phyloP scores from a whole-genome alignment of 2,888 invertebrate species.

The Drosophila paranaensis region DNA sequence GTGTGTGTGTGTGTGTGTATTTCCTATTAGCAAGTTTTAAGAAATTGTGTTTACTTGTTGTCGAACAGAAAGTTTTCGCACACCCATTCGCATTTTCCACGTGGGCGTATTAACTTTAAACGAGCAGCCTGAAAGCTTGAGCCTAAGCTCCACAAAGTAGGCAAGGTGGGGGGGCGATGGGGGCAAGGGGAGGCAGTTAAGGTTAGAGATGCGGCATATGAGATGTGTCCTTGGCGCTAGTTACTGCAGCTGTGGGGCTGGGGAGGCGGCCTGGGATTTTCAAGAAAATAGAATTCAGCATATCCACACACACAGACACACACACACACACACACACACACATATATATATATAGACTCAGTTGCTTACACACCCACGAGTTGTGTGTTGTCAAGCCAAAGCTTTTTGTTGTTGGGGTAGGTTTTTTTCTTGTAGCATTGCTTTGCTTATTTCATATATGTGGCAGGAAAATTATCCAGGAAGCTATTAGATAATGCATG shows the following conservation, averaged over 20 bases:
- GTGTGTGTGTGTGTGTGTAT: constrained; percentile 24
- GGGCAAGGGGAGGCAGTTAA: not conserved
- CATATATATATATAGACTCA: no score
- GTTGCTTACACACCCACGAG: constrained; percentile 7
- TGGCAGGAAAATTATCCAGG: constrained; percentile 53
- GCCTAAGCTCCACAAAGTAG: constrained; percentile 36
- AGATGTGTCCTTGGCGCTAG: constrained; percentile 71
- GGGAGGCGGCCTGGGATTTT: constrained; percentile 67
- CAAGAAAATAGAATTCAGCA: constrained; percentile 61
- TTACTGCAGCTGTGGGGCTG: constrained; percentile 31
- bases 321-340: not conserved
- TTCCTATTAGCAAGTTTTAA: constrained; percentile 54
- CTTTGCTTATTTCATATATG: constrained; percentile 26
- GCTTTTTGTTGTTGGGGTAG: constrained; percentile 76
- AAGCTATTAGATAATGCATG: constrained; percentile 73
- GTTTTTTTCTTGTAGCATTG: constrained; percentile 50
- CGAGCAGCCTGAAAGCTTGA: constrained; percentile 46
- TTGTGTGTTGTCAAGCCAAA: constrained; percentile 56
- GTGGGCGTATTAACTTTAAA: constrained; percentile 67
- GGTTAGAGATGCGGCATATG: constrained; percentile 42
- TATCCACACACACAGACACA: constrained; percentile 26
- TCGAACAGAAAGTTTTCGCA: constrained; percentile 49
- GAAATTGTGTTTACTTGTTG: constrained; percentile 56
- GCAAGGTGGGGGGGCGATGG: not conserved
- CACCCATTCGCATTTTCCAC: constrained; percentile 30